Evolutionary conservation across 92 coral and sea anemone species (phyloP), one percentile per base, ranked within the genome.

Genomic region (Palythoa heliodiscus): DNA sequence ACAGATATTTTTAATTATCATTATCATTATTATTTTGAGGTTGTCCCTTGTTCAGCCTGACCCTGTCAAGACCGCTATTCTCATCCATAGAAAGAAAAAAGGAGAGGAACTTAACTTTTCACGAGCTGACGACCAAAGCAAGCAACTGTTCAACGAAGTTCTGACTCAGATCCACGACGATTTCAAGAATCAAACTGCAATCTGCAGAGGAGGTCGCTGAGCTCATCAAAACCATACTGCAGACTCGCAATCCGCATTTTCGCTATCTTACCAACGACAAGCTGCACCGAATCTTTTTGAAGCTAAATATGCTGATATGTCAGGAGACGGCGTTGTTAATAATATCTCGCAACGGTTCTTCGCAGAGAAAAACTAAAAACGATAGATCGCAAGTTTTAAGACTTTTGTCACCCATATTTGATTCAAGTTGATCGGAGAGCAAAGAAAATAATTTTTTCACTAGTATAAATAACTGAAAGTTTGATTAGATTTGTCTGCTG

Each of bases 31-130:
- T n/a, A n/a, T n/a, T 29, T 29, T 29, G 35, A 96, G 99, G 75
- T 82, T 95, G 75, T 88, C 98, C 15, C 71, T 96, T 67, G 89
- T 96, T n/a, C 96, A 94, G 78, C 95, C 99, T 15, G 99, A 98
- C 20, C 99, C 99, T 48, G 92, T 92, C 13, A n/a, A 90, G 8
- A 93, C 98, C 7, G 83, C 92, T 40, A 86, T 89, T 15, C 14
- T 64, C 13, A 66, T 73, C n/a, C 89, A 73, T 67, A 75, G 37
- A 38, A 38, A 9, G 37, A 70, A 78, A 16, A 58, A 35, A 15
- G 39, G 83, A 39, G 57, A 78, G 55, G 37, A 68, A 35, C 89
- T 82, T 11, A 60, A 58, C 38, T 77, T 38, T 29, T 24, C 88
- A 17, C 54, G 57, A 11, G 52, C 70, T 38, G 89, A 90, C 16